Conservation (phyloP, 2,888 invertebrate species). For the Alloscopus bannaensis region DNA sequence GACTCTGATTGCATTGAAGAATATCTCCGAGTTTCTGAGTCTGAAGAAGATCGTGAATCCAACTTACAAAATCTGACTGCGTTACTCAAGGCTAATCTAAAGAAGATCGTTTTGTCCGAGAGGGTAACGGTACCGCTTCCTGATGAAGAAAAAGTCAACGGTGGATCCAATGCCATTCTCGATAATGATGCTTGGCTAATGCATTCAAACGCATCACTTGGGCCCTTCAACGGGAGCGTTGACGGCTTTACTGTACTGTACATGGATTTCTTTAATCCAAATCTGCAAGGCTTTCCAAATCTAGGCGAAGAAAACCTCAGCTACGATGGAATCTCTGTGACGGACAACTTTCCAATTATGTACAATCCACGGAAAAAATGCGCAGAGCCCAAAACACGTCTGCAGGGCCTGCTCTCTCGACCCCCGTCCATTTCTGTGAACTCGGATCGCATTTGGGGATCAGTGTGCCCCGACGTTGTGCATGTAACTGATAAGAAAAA, state of each 20-base stretch:
- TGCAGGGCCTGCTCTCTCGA: conserved; percentile 23
- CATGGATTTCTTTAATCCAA: conserved; percentile 52
- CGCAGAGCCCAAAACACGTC: conserved; percentile 3
- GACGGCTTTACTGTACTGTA: conserved; percentile 49
- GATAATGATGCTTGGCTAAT: neutral
- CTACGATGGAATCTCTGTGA: conserved; percentile 65
- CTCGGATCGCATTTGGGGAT: conserved; percentile 42
- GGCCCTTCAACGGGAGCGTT: conserved; percentile 35
- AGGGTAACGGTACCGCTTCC: conserved; percentile 47
- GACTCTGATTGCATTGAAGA: conserved; percentile 77
- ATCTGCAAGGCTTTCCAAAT: conserved; percentile 14
- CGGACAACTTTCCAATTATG: conserved; percentile 69
- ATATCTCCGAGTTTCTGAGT: conserved; percentile 74
- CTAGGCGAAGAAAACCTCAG: neutral
- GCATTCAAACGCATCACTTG: neutral
- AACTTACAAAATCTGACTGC: conserved; percentile 50
- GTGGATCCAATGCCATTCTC: neutral
- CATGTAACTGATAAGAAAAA: conserved; percentile 8
- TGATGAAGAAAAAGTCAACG: conserved; percentile 16
- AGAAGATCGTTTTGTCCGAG: conserved; percentile 57
- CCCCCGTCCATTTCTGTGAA: neutral
- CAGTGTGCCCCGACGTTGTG: conserved; percentile 47
- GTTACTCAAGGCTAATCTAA: conserved; percentile 31
- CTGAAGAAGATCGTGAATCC: conserved; percentile 61
- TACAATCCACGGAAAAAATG: conserved; percentile 43